Evolutionary conservation across 2,888 invertebrate genomes (phyloP), one percentile per base, ranked within the genome.

Genomic region (Pachydiplax longipennis): DNA sequence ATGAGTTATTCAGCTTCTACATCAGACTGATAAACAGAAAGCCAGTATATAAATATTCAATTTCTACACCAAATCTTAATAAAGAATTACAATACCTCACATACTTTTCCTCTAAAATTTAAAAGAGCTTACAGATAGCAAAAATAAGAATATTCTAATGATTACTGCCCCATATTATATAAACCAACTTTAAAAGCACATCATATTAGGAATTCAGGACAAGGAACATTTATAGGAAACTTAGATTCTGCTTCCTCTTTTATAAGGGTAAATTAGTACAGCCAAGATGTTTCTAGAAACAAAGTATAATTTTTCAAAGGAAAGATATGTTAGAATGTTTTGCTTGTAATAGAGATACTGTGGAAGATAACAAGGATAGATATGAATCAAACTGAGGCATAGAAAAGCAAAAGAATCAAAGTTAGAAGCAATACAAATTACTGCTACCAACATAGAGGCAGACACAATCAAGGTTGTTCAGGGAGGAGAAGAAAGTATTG

Each of bases 221-320:
- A 44, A 44, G 44, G 44, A 44, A 44, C 44, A 44, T 44, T 44
- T 44, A 44, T 10, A 44, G 44, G 44, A 44, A 10, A 65, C 25
- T 65, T 65, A n/a, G 83, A 53, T 48, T 37, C n/a, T 53, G 35
- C 58, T 83, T 83, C 58, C 58, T 6, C 8, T 53, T 58, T 31
- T 35, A 61, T 22, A 8, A 83, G 58, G 37, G 53, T 15, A 61
- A 58, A 83, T 83, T 35, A 83, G 31, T 58, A 58, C 35, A 83
- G 83, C 83, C 83, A 83, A 83, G 83, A 83, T 83, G 10, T 83
- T 83, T 83, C 83, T 58, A 83, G 83, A 53, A 83, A 83, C 31
- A 18, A 58, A 83, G 58, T 31, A 2, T 18, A 83, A 65, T 65
- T 25, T 65, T 65, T 65, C 65, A 65, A 18, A n/a, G 65, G 65